phyloP scores from a whole-genome alignment of 2,113 vertebrate species.

The Willisornis vidua region DNA sequence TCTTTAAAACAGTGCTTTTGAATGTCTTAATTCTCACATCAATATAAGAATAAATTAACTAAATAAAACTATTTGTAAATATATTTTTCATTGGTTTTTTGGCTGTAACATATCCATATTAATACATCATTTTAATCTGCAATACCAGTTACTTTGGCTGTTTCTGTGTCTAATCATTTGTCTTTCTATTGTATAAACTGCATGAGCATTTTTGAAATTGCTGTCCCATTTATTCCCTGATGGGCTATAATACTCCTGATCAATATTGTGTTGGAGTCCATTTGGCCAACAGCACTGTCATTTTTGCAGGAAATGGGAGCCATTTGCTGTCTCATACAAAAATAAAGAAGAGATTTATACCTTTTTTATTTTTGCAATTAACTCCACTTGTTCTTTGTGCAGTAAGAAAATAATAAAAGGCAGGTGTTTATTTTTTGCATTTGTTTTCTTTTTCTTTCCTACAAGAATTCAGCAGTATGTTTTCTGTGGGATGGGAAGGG shows the following conservation, averaged over 20 bases:
- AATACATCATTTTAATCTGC: background rate
- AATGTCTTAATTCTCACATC: background rate
- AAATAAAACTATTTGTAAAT: background rate
- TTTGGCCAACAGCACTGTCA: background rate
- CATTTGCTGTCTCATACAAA: conserved; percentile 18
- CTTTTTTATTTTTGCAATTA: conserved; percentile 2
- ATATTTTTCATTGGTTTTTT: background rate
- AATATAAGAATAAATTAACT: background rate
- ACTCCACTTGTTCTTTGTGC: background rate
- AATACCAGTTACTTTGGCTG: background rate
- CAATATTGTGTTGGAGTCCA: conserved; percentile 30
- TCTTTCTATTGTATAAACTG: background rate
- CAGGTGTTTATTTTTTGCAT: background rate
- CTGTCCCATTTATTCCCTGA: conserved; percentile 20
- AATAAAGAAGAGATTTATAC: conserved; percentile 35
- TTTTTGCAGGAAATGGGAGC: conserved; percentile 36
- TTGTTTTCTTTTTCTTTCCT: background rate
- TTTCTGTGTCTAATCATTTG: background rate
- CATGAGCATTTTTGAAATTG: background rate
- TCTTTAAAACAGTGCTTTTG: background rate
- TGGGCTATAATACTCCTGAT: conserved; percentile 22
- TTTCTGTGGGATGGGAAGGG: background rate
- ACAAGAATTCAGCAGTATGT: background rate
- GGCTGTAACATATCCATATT: background rate
- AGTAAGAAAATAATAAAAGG: background rate